Base-by-base conservation (phyloP, 2,113 vertebrate genomes). In the Peromyscus leucopus region DNA sequence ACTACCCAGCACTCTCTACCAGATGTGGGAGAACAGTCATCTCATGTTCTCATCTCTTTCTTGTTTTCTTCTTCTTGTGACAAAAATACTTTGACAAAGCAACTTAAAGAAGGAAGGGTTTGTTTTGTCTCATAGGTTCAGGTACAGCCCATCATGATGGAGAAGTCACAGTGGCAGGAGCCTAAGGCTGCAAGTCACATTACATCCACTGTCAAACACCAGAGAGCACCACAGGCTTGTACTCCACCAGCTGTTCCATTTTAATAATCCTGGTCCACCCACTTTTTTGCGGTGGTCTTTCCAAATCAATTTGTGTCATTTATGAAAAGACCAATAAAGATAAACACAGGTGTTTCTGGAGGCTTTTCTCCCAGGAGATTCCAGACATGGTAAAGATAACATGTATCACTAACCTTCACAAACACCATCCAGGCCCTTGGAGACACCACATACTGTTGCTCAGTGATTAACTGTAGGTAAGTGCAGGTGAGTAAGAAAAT, bases 391-490 rank as follows among this genome's bases (percentile, higher is more conserved):
- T 42, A 46, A 85, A 85, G 61, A 21, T 33, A 65, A 85, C 26
- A 31, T 2, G 28, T 16, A 42, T 19, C 26, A 65, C 26, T 63
- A 10, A 85, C 28, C 6, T 31, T 21, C 83, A 63, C 7, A 42
- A 59, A 46, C 9, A 39, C 2, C 4, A 63, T 3, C 12, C 15
- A 19, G 13, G 17, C 24, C 8, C 3, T 12, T n/a, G 2, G 4
- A n/a, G 21, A 13, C n/a, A 10, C 16, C n/a, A 82, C 1, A 4
- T 46, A 7, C 12, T 22, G 21, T 17, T 24, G 15, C 3, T 75
- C 31, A 8, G 10, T 13, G 31, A 80, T 24, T n/a, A 13, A 87
- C 1, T 65, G 4, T 65, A n/a, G 22, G 26, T 2, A 76, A 17
- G 5, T 2, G 12, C 31, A 84, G 9, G 4, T 33, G 19, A 80